Percentiles rank a stretch among this genome's conserved stretches.
phyloP scores from a whole-genome alignment of 2,797 vertebrate species.

The Eupleurogrammus muticus region DNA sequence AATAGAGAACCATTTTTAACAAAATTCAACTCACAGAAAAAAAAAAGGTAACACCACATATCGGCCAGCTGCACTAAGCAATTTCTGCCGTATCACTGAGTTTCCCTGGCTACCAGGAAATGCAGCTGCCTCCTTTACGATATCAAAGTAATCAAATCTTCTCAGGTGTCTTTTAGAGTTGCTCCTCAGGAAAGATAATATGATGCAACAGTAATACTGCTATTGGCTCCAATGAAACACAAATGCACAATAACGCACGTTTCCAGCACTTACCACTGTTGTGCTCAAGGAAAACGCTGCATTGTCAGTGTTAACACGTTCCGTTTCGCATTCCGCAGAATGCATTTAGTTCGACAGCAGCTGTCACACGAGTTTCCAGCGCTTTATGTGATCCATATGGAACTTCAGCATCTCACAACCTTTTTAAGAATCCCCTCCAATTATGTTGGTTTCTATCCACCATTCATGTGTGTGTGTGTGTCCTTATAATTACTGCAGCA shows the following conservation, averaged over 20 bases:
- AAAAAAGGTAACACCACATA: not conserved
- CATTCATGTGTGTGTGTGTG: not conserved
- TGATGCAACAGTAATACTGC: not conserved
- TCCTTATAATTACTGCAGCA: conserved; percentile 27
- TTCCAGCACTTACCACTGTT: not conserved
- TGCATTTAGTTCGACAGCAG: too few relatives aligned
- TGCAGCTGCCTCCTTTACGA: not conserved
- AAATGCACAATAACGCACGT: not conserved
- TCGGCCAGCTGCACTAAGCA: not conserved
- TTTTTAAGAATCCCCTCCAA: too few relatives aligned
- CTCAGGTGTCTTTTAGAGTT: not conserved
- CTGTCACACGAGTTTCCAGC: too few relatives aligned
- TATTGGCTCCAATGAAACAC: not conserved
- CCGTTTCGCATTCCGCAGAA: too few relatives aligned
- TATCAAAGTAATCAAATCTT: conserved; percentile 2
- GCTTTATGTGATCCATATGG: too few relatives aligned
- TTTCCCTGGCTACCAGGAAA: not conserved
- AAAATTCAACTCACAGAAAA: not conserved
- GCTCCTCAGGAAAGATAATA: not conserved
- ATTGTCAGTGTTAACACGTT: not conserved
- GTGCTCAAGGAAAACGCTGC: not conserved
- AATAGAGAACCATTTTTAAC: not conserved
- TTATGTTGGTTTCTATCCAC: too few relatives aligned
- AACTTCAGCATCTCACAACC: too few relatives aligned
- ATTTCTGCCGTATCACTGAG: not conserved